A percentile compares a stretch with the other conserved stretches of the same genome.
These are phyloP conservation scores for Tetrapedia diversipes DNA, from an alignment of 2,888 invertebrate species.

Conservation along the genomic window DNA sequence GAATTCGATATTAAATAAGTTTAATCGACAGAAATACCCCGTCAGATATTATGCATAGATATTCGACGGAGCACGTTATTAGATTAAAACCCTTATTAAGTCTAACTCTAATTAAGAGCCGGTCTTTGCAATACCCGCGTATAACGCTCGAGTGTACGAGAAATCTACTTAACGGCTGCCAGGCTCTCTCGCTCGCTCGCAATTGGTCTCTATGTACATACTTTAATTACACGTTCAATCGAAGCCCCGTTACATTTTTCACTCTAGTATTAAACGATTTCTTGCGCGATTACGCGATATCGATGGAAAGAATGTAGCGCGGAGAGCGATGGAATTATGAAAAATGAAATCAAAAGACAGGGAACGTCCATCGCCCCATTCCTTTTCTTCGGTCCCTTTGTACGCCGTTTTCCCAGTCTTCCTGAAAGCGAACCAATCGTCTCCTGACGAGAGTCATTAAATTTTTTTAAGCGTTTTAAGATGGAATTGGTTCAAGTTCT, in stretches of 20 bases:
- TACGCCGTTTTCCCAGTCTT: conserved; percentile 33
- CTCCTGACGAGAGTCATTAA: conserved; percentile 77
- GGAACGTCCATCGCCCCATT: neutral
- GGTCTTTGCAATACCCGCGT: conserved; percentile 23
- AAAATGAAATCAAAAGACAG: conserved; percentile 25
- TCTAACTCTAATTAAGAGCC: conserved; percentile 35
- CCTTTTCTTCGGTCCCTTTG: conserved; percentile 44
- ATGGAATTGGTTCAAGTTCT: conserved; percentile 24
- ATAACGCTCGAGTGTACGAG: conserved; percentile 19
- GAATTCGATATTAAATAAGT: neutral
- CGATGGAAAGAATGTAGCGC: conserved; percentile 16
- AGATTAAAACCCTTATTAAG: conserved; percentile 31
- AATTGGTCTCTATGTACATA: neutral
- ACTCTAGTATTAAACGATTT: conserved; percentile 15
- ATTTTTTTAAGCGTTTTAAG: conserved; percentile 72
- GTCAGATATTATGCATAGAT: neutral
- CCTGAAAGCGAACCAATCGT: conserved; percentile 70
- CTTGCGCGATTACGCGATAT: conserved; percentile 30
- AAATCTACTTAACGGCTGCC: conserved; percentile 31
- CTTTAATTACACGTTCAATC: conserved; percentile 23
- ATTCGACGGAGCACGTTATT: conserved; percentile 10
- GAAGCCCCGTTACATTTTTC: conserved; percentile 8
- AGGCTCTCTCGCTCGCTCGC: too few relatives aligned
- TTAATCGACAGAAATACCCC: neutral
- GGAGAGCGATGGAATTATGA: conserved; percentile 6